Evolutionary conservation across 1,140 invertebrate species (phyloP).

Genomic region (Dufourea novaeangliae): DNA sequence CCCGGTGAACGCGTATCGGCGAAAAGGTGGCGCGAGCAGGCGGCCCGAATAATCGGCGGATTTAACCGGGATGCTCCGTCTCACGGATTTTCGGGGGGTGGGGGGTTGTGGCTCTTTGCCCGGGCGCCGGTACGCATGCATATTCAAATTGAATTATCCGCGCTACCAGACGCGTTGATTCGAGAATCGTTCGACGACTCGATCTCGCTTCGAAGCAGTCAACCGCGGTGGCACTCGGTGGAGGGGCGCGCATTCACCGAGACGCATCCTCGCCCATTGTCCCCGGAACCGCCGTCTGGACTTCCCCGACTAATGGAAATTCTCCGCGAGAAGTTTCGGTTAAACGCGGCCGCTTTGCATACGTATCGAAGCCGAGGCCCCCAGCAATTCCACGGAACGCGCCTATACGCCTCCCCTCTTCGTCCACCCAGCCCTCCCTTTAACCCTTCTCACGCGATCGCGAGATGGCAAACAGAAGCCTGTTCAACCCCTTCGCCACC

Average conservation of each 20-base stretch:
- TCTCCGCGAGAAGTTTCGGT: constrained; percentile 75
- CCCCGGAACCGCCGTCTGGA: constrained; percentile 38
- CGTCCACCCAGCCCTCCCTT: no score
- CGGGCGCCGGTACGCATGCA: constrained; percentile 69
- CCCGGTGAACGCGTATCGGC: background rate
- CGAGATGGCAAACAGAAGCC: no score
- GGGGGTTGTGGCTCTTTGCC: no score
- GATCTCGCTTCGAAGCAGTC: constrained; percentile 52
- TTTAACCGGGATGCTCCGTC: constrained; percentile 38
- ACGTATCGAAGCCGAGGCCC: constrained; percentile 70
- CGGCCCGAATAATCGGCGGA: constrained; percentile 20
- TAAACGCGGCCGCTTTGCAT: constrained; percentile 80
- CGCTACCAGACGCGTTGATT: constrained; percentile 80
- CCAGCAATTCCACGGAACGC: constrained; percentile 1
- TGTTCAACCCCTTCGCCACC: no score
- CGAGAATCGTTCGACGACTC: constrained; percentile 79
- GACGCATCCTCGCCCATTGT: constrained; percentile 26
- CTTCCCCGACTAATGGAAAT: constrained; percentile 75
- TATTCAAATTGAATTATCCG: constrained; percentile 82
- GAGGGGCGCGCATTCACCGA: no score
- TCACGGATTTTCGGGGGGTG: constrained; percentile 22
- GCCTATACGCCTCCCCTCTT: background rate
- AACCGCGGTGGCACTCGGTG: constrained; percentile 19
- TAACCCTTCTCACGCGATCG: no score
- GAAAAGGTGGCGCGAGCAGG: background rate